A percentile compares a stretch with the other conserved stretches of the same genome.
Evolutionary conservation across 2,113 vertebrate species (phyloP).

Genomic region (Erythrolamprus reginae): DNA sequence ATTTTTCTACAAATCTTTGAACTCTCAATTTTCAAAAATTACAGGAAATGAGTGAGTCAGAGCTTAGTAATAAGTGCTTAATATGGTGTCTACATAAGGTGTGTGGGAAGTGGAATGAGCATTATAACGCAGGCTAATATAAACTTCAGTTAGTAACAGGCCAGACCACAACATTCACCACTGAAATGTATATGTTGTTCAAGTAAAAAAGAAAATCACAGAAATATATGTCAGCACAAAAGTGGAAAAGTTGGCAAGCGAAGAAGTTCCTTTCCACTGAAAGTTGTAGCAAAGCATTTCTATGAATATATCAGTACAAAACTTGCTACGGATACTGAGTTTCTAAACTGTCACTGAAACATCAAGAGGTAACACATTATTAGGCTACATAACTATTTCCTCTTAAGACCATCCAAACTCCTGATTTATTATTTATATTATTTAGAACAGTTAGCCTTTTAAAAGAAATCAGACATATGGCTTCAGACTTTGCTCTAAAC

Average conservation of each 20-base stretch:
- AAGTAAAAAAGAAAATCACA: background rate
- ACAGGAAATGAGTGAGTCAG: slow-evolving; percentile 15
- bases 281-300: background rate
- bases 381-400: background rate
- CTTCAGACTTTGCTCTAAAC: background rate
- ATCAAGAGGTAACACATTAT: background rate
- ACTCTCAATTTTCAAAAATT: slow-evolving; percentile 9
- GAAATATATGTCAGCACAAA: background rate
- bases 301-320: background rate
- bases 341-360: background rate
- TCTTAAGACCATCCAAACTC: background rate
- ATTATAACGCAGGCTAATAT: slow-evolving; percentile 4
- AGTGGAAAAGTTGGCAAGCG: background rate
- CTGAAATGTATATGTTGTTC: background rate
- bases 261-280: background rate
- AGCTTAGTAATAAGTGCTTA: slow-evolving; percentile 19
- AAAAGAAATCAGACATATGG: background rate
- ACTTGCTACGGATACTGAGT: background rate
- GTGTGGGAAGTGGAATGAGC: slow-evolving; percentile 6
- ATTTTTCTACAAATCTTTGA: slow-evolving; percentile 10
- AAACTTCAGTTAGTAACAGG: slow-evolving; percentile 7
- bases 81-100: slow-evolving; percentile 21
- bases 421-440: background rate
- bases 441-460: background rate
- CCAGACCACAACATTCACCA: background rate